Evolutionary conservation across 2,888 invertebrate species (phyloP), one percentile per base, ranked within the genome.

Genomic region (Rutpela maculata): DNA sequence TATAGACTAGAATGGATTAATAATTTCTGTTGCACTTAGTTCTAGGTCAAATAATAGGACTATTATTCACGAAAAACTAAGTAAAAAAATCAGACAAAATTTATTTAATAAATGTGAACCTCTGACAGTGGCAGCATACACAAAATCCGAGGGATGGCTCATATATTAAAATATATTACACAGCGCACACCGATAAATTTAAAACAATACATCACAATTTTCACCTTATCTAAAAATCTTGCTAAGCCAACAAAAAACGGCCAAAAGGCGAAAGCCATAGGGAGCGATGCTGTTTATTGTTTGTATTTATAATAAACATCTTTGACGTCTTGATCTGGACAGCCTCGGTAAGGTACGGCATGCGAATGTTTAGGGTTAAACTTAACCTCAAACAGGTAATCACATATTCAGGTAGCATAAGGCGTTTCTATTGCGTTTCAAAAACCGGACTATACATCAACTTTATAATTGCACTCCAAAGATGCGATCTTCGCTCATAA

Each of bases 401-500:
- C 88, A 88, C 86, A 89, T 88, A 89, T 89, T 89, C 88, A 89
- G 89, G 89, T 89, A 88, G 89, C 89, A 89, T 88, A 78, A 62
- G 72, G 77, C 79, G 74, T 73, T 79, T 88, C 86, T 86, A 84
- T 82, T 85, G 78, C 81, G 85, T 84, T 83, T 85, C 84, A 83
- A 76, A 84, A 85, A 85, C 86, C 84, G 84, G 86, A 85, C 87
- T 86, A 88, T 88, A 88, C 89, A 88, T 89, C 88, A 89, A 87
- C 84, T 85, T 86, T 88, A 89, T 89, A 89, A 89, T 89, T 89
- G 89, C 89, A 87, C 87, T 87, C 85, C 86, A 84, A 87, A 89
- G 89, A 89, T 89, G 85, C 86, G 88, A 90, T 90, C 90, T 89
- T 85, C 84, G 81, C 83, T 85, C 89, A 87, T 90, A 90, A 90